These are phyloP conservation scores for Botia almorhae DNA, from an alignment of 2,797 vertebrate species.

Conservation along the genomic window DNA sequence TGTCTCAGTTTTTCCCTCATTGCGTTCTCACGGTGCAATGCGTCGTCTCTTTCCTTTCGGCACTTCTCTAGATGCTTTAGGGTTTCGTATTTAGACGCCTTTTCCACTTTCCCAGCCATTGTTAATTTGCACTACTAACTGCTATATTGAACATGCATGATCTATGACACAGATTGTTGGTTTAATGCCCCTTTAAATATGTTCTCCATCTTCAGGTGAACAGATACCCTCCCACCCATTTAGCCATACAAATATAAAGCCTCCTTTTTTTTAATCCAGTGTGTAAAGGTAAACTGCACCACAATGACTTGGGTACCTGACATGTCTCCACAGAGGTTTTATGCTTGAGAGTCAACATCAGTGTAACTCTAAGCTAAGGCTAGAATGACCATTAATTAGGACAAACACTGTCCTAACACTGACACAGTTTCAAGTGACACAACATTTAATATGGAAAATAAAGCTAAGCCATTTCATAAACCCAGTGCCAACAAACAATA, in stretches of 20 bases:
- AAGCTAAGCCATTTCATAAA: slow-evolving; percentile 29
- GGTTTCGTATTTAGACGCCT: slow-evolving; percentile 78
- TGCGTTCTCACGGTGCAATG: slow-evolving; percentile 75
- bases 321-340: slow-evolving; percentile 69
- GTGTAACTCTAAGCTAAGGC: slow-evolving; percentile 84
- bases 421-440: slow-evolving; percentile 81
- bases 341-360: slow-evolving; percentile 67
- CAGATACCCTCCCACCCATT: neutral
- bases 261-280: slow-evolving; percentile 16
- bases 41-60: slow-evolving; percentile 81
- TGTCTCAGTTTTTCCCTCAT: slow-evolving; percentile 78
- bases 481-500: slow-evolving; percentile 18
- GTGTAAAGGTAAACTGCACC: slow-evolving; percentile 24
- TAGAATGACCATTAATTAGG: slow-evolving; percentile 88
- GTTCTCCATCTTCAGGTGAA: slow-evolving; percentile 3
- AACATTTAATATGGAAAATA: slow-evolving; percentile 70
- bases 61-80: slow-evolving; percentile 81
- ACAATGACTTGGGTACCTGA: slow-evolving; percentile 51
- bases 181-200: slow-evolving; percentile 32
- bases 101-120: slow-evolving; percentile 77
- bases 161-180: neutral
- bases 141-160: slow-evolving; percentile 25
- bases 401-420: slow-evolving; percentile 65
- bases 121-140: slow-evolving; percentile 30
- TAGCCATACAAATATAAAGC: slow-evolving; percentile 16